Percentiles rank a stretch among this genome's conserved stretches.
Conservation (phyloP, 2,888 invertebrate genomes). For the Eupeodes luniger region DNA sequence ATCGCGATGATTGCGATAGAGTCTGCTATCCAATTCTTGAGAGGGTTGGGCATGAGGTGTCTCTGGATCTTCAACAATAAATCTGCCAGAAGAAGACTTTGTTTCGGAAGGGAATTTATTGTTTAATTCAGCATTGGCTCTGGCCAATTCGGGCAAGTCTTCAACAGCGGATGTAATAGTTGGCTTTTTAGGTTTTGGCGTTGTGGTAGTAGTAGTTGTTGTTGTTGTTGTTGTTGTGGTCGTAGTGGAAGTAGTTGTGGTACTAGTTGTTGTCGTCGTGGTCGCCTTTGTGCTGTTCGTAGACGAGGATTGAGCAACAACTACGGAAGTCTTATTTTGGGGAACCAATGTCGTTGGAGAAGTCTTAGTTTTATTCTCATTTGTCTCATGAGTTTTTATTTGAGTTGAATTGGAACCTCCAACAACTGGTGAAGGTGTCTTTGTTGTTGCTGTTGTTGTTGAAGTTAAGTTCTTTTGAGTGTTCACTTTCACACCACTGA, state of each 20-base stretch:
- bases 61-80: constrained; percentile 74
- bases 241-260: constrained; percentile 78
- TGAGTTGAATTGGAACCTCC: neutral
- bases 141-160: constrained; percentile 81
- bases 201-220: constrained; percentile 80
- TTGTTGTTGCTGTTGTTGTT: neutral
- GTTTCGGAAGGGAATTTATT: constrained; percentile 47
- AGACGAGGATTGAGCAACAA: constrained; percentile 4
- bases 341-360: neutral
- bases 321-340: neutral
- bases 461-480: constrained; percentile 4
- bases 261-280: constrained; percentile 70
- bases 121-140: constrained; percentile 51
- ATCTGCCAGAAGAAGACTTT: constrained; percentile 34
- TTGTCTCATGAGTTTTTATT: neutral
- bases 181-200: constrained; percentile 85
- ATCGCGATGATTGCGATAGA: constrained; percentile 85
- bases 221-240: constrained; percentile 79
- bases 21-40: constrained; percentile 78
- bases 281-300: neutral
- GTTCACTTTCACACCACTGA: neutral
- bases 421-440: neutral
- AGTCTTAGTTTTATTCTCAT: neutral
- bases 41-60: constrained; percentile 80
- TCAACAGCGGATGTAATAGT: constrained; percentile 84